phyloP scores from a whole-genome alignment of 2,113 vertebrate species.

The Anolis sagrei region DNA sequence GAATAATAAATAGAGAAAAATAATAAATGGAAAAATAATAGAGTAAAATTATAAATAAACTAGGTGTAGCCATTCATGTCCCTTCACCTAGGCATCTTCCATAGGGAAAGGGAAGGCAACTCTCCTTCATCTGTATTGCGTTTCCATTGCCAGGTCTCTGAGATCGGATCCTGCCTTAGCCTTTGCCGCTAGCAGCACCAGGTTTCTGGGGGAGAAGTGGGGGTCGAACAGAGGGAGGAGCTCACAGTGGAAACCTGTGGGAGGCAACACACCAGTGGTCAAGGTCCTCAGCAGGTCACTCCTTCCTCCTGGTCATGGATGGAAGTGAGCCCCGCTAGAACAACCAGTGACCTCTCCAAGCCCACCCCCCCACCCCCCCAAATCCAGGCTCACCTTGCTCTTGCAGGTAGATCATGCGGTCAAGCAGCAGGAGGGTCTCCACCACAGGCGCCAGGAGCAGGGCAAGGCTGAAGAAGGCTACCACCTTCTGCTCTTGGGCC shows the following conservation, averaged over 20 bases:
- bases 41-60: too few relatives aligned
- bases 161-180: slow-evolving; percentile 43
- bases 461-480: slow-evolving; percentile 88
- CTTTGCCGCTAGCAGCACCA: slow-evolving; percentile 86
- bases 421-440: slow-evolving; percentile 91
- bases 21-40: too few relatives aligned
- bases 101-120: too few relatives aligned
- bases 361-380: fast-evolving
- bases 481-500: slow-evolving; percentile 83
- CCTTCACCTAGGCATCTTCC: too few relatives aligned
- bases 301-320: too few relatives aligned
- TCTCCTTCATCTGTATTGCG: neutral
- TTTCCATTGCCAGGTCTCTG: slow-evolving; percentile 37
- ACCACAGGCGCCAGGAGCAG: slow-evolving; percentile 87
- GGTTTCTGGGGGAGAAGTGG: slow-evolving; percentile 87
- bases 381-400: slow-evolving; percentile 80
- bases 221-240: slow-evolving; percentile 90
- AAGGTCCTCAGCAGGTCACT: too few relatives aligned
- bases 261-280: neutral
- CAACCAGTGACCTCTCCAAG: fast-evolving
- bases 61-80: too few relatives aligned
- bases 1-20: too few relatives aligned
- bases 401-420: slow-evolving; percentile 89
- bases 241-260: slow-evolving; percentile 84
- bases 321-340: too few relatives aligned